Percentiles rank a stretch among this genome's conserved stretches.
Evolutionary conservation across 2,888 invertebrate species (phyloP).

Genomic region (Amphiduros pacificus): DNA sequence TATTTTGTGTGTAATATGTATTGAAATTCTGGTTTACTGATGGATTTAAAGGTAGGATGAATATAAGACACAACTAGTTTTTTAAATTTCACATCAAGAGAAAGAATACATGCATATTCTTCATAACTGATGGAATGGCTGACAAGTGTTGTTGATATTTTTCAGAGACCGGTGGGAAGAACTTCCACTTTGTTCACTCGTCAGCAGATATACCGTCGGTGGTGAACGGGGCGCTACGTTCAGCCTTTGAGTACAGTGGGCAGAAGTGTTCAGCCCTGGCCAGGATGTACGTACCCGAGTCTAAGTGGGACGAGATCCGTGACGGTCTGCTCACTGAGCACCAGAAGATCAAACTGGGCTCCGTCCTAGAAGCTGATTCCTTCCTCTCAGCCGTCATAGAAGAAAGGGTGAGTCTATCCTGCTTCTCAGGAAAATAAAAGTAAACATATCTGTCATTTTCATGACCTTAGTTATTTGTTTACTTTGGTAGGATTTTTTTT

Average conservation of each 20-base stretch:
- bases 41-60: too few relatives aligned
- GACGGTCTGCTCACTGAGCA: conserved; percentile 70
- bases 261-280: conserved; percentile 99
- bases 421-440: too few relatives aligned
- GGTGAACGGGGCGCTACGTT: conserved; percentile 76
- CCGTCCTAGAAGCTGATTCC: conserved; percentile 70
- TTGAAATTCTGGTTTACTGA: too few relatives aligned
- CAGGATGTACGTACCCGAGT: conserved; percentile 92
- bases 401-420: conserved; percentile 67
- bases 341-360: conserved; percentile 80
- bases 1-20: too few relatives aligned
- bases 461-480: too few relatives aligned
- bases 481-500: conserved; percentile 1
- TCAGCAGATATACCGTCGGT: conserved; percentile 84
- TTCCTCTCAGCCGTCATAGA: conserved; percentile 98
- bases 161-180: conserved; percentile 98
- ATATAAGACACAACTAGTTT: too few relatives aligned
- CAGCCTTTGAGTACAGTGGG: conserved; percentile 91
- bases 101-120: too few relatives aligned
- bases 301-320: conserved; percentile 77
- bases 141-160: too few relatives aligned
- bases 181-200: conserved; percentile 95
- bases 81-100: too few relatives aligned
- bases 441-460: too few relatives aligned
- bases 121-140: too few relatives aligned